phyloP scores from a whole-genome alignment of 2,888 invertebrate species.

The Xylota sylvarum region DNA sequence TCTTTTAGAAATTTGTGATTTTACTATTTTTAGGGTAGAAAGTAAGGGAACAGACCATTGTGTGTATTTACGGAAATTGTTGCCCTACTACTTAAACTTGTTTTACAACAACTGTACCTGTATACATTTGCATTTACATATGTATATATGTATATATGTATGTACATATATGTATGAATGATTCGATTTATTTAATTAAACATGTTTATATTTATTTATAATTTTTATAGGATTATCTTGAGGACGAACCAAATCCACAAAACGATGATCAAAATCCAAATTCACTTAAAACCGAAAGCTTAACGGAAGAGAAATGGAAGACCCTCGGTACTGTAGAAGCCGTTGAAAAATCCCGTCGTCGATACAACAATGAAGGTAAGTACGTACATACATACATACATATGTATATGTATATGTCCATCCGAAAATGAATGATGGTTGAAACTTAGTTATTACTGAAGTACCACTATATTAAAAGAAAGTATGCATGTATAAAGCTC shows the following conservation, averaged over 20 bases:
- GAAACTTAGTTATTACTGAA: neutral
- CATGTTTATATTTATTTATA: neutral
- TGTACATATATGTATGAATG: too few species aligned
- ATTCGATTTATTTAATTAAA: too few species aligned
- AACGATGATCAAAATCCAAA: slow-evolving; percentile 39
- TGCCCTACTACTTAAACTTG: too few species aligned
- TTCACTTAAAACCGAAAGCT: slow-evolving; percentile 74
- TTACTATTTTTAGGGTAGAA: too few species aligned
- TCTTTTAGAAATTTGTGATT: too few species aligned
- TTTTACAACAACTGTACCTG: too few species aligned
- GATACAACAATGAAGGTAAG: slow-evolving; percentile 56
- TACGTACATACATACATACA: neutral
- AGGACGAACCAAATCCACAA: slow-evolving; percentile 50
- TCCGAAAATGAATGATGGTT: neutral
- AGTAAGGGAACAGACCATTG: too few species aligned
- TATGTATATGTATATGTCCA: too few species aligned
- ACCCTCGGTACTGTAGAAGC: slow-evolving; percentile 80
- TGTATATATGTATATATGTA: too few species aligned
- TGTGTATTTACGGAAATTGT: too few species aligned
- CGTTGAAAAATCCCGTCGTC: slow-evolving; percentile 79
- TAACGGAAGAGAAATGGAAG: slow-evolving; percentile 81
- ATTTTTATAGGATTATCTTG: slow-evolving; percentile 42
- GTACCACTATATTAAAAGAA: neutral
- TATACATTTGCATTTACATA: too few species aligned
- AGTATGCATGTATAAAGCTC: neutral